These are phyloP conservation scores for Harpalus rufipes DNA, from an alignment of 2,888 invertebrate species.

Conservation along the genomic window DNA sequence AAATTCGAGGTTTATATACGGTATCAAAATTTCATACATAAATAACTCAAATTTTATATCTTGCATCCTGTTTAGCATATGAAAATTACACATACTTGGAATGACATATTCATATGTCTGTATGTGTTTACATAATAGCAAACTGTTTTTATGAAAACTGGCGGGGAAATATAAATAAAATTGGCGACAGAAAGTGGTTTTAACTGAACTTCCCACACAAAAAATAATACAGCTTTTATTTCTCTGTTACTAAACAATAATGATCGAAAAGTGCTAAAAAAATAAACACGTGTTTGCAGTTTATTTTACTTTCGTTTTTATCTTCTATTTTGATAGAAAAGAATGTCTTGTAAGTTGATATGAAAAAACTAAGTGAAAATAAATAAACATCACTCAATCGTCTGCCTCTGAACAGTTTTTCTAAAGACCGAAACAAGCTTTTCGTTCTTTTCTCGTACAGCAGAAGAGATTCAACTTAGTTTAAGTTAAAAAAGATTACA, in stretches of 20 bases:
- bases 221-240: slow-evolving; percentile 7
- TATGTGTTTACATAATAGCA: slow-evolving; percentile 24
- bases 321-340: background rate
- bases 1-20: slow-evolving; percentile 38
- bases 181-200: slow-evolving; percentile 24
- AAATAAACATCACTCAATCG: background rate
- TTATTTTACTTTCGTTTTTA: background rate
- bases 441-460: too few species aligned
- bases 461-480: too few species aligned
- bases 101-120: slow-evolving; percentile 27
- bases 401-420: background rate
- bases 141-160: slow-evolving; percentile 26
- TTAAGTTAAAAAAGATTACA: too few species aligned
- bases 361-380: background rate
- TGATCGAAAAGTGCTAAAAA: background rate
- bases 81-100: slow-evolving; percentile 12
- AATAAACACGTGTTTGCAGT: slow-evolving; percentile 2
- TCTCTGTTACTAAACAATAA: slow-evolving; percentile 12
- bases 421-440: too few species aligned
- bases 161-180: slow-evolving; percentile 36
- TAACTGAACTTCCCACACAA: slow-evolving; percentile 15
- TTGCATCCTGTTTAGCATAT: slow-evolving; percentile 22
- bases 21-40: slow-evolving; percentile 43
- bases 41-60: slow-evolving; percentile 38
- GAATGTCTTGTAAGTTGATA: background rate